Evolutionary conservation across 2,797 vertebrate genomes (phyloP), one percentile per base, ranked within the genome.

Genomic region (Ciconia nigra): DNA sequence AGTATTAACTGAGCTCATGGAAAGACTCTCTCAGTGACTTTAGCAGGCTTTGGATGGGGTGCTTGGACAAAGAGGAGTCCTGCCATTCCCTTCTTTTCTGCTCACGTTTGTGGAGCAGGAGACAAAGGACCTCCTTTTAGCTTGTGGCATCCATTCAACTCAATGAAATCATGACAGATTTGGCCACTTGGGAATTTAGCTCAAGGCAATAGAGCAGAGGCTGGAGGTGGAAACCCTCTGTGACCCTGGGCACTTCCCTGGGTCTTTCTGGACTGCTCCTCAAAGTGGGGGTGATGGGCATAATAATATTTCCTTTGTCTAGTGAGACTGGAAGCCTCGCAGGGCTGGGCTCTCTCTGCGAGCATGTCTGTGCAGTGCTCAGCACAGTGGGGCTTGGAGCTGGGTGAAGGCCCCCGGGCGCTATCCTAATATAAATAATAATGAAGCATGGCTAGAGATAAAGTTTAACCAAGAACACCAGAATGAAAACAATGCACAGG

Each of bases 301-400:
- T 58, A 11, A 88, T 4, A 70, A 66, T 67, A 77, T 92, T 71
- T 52, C 90, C 95, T 47, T 87, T 10, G 83, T 37, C 28, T 58
- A 24, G 90, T 6, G 37, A 31, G 83, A 3, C 83, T 84, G 87
- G 89, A 37, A 80, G 92, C 47, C 49, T 35, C 5, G 79, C 71
- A 84, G 95, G 92, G 95, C 92, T 78, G 92, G 90, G 92, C 79
- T 67, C 66, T 20, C 57, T 55, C 78, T 11, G 29, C 0, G n/a
- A 91, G 92, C 92, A n/a, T 88, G 92, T 94, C 95, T 90, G 95
- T 88, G 87, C 94, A 95, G 90, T 80, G 83, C 83, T 90, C 58
- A 46, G 83, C 87, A 13, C 83, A 92, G 86, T 11, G 79, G 83
- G 87, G 74, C 92, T 83, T 72, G 90, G 94, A 95, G 87, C 87